These are phyloP conservation scores for Eulemur rufifrons DNA, from an alignment of 2,113 vertebrate species.

Conservation along the genomic window DNA sequence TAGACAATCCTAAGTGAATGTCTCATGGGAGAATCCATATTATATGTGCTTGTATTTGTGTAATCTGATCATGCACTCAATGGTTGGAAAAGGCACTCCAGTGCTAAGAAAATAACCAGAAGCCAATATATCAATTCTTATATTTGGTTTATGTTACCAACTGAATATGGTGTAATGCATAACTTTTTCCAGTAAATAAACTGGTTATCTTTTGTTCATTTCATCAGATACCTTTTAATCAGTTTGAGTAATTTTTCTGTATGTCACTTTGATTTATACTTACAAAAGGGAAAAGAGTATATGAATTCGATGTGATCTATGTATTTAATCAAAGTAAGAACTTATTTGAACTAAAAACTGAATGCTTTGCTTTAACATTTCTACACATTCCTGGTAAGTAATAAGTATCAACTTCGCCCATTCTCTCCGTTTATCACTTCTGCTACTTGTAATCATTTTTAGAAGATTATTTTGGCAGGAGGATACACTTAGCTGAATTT, in stretches of 20 bases:
- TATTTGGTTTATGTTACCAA: conserved; percentile 82
- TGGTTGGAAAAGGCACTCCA: conserved; percentile 81
- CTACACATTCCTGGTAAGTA: neutral
- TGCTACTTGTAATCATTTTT: neutral
- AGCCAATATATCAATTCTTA: conserved; percentile 80
- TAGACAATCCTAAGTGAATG: conserved; percentile 82
- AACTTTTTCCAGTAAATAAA: conserved; percentile 88
- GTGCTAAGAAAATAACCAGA: conserved; percentile 82
- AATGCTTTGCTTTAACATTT: neutral
- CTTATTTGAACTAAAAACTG: neutral
- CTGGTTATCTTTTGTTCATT: conserved; percentile 86
- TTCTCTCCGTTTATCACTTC: neutral
- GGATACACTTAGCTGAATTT: neutral
- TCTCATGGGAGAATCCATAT: conserved; percentile 80
- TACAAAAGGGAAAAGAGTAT: neutral
- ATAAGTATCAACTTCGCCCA: neutral
- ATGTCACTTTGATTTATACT: conserved; percentile 18
- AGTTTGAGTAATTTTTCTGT: conserved; percentile 6
- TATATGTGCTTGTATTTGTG: conserved; percentile 80
- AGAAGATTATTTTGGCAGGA: conserved; percentile 25
- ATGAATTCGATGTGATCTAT: neutral
- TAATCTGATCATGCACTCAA: conserved; percentile 79
- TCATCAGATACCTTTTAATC: conserved; percentile 74
- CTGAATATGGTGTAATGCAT: conserved; percentile 85
- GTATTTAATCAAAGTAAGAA: neutral